A percentile compares a stretch with the other conserved stretches of the same genome.
Conservation (phyloP, 92 coral and sea anemone species). For the Phymanthus crucifer region DNA sequence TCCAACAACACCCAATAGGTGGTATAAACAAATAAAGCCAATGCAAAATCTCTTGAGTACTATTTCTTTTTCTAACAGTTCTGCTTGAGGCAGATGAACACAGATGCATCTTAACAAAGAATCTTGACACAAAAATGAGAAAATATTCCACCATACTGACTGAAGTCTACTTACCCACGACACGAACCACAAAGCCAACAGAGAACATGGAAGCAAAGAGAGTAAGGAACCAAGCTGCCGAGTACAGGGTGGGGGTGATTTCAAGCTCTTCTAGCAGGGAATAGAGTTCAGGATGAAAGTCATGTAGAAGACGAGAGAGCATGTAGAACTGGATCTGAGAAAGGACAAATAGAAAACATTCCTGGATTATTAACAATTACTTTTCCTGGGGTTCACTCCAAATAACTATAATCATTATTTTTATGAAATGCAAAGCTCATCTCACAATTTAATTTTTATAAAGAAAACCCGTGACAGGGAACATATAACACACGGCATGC, state of each 20-base stretch:
- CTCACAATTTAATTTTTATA: no score
- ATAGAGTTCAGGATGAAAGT: constrained; percentile 66
- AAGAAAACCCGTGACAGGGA: no score
- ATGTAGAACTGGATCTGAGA: constrained; percentile 89
- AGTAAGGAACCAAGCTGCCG: constrained; percentile 98
- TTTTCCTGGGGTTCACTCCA: not conserved
- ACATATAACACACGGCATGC: no score
- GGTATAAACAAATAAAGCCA: not conserved
- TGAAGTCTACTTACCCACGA: constrained; percentile 90
- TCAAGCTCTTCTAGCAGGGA: constrained; percentile 85
- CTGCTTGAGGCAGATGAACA: no score
- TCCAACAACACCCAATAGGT: not conserved
- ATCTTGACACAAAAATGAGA: no score
- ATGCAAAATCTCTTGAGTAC: not conserved
- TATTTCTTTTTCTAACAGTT: no score
- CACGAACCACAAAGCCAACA: constrained; percentile 90
- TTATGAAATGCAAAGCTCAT: no score
- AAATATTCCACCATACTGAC: no score
- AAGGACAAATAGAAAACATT: not conserved
- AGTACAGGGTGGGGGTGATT: constrained; percentile 90
- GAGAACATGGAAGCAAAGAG: constrained; percentile 95
- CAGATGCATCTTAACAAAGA: no score
- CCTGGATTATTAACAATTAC: not conserved
- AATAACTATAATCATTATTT: no score
- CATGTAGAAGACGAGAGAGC: constrained; percentile 88